phyloP scores from a whole-genome alignment of 1,140 invertebrate genomes.

The Drosophila equinoxialis region DNA sequence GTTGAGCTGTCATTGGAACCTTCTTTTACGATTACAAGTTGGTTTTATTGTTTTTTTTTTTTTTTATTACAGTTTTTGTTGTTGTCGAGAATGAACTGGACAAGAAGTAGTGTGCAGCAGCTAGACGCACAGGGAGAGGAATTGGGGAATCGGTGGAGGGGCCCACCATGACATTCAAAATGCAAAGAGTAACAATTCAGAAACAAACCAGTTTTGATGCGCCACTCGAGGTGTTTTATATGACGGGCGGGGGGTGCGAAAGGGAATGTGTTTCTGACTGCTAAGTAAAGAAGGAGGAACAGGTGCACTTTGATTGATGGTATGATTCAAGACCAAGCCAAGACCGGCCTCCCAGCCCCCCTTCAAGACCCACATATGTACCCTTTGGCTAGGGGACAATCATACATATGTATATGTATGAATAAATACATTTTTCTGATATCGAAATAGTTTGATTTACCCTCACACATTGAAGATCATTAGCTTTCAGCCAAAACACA shows the following conservation, averaged over 20 bases:
- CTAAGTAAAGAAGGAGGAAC: conserved; percentile 21
- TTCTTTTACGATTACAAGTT: conserved; percentile 41
- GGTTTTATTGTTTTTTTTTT: background rate
- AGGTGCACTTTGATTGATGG: conserved; percentile 55
- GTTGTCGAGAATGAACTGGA: conserved; percentile 49
- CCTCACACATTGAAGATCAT: too few species aligned
- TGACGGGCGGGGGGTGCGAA: background rate
- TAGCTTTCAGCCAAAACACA: too few species aligned
- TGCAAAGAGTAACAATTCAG: conserved; percentile 41
- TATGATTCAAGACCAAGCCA: conserved; percentile 12
- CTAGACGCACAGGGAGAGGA: background rate
- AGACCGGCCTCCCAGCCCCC: background rate
- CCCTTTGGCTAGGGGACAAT: background rate
- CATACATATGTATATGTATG: background rate
- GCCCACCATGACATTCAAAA: conserved; percentile 55
- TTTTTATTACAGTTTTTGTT: conserved; percentile 20
- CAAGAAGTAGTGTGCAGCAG: background rate
- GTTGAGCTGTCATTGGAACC: conserved; percentile 1
- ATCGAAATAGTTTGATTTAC: too few species aligned
- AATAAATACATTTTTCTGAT: too few species aligned
- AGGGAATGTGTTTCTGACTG: background rate
- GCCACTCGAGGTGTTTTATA: conserved; percentile 36
- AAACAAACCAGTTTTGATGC: conserved; percentile 54
- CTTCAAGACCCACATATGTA: background rate
- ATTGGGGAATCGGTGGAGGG: background rate